These are phyloP conservation scores for Sinella curviseta DNA, from an alignment of 1,140 invertebrate genomes.

Conservation along the genomic window DNA sequence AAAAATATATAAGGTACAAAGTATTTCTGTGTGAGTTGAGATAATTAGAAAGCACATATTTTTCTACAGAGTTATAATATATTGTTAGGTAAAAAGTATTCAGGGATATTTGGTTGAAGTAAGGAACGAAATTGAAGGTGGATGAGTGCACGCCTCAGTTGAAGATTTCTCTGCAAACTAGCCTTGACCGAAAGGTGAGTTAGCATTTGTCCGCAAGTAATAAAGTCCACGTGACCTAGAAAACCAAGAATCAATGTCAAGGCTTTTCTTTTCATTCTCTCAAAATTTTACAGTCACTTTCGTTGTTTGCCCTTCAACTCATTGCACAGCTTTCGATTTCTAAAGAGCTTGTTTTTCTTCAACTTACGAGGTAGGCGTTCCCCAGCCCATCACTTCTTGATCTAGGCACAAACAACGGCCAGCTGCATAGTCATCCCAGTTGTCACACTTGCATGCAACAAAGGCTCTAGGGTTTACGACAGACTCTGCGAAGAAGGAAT, in stretches of 20 bases:
- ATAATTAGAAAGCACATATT: no score
- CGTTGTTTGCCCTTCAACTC: constrained; percentile 9
- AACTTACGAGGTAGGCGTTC: constrained; percentile 38
- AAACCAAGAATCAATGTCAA: constrained; percentile 35
- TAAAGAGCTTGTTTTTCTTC: background rate
- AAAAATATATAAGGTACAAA: no score
- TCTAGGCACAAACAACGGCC: constrained; percentile 26
- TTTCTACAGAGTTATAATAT: no score
- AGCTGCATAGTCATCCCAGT: constrained; percentile 36
- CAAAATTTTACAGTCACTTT: background rate
- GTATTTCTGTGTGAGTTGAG: no score
- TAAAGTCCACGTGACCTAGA: constrained; percentile 75
- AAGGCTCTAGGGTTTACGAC: constrained; percentile 50
- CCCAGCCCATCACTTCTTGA: constrained; percentile 39
- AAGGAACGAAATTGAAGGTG: no score
- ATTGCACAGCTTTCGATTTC: background rate
- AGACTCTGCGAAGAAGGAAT: constrained; percentile 55
- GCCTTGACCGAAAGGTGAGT: constrained; percentile 76
- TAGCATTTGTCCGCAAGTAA: constrained; percentile 81
- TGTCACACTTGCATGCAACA: constrained; percentile 30
- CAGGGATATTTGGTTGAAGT: no score
- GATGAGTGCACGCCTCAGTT: background rate
- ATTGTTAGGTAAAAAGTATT: no score
- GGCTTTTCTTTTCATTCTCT: background rate
- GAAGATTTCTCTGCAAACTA: background rate